Evolutionary conservation across 2,888 invertebrate genomes (phyloP).

Genomic region (Cotesia congregata): DNA sequence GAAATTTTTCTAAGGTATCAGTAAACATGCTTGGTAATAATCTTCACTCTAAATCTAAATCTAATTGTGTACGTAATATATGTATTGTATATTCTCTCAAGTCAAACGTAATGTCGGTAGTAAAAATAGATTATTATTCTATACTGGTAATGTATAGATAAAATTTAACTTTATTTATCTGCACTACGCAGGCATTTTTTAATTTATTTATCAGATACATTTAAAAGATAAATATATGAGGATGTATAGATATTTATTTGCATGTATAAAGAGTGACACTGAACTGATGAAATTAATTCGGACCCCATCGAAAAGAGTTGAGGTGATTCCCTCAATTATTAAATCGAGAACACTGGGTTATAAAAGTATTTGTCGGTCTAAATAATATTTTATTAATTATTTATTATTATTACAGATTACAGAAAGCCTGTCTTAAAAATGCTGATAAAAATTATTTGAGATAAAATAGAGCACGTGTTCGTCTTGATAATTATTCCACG

Average conservation of each 20-base stretch:
- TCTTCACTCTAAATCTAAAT: slow-evolving; percentile 24
- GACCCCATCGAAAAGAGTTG: slow-evolving; percentile 30
- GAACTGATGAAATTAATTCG: slow-evolving; percentile 23
- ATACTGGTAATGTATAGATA: neutral
- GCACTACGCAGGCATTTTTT: neutral
- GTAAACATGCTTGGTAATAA: slow-evolving; percentile 13
- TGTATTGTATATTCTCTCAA: slow-evolving; percentile 4
- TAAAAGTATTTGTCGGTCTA: slow-evolving; percentile 14
- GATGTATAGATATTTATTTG: neutral
- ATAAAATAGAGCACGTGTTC: slow-evolving; percentile 42
- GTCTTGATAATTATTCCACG: slow-evolving; percentile 33
- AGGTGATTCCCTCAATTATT: slow-evolving; percentile 20
- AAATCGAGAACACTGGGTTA: neutral
- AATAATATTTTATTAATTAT: slow-evolving; percentile 7
- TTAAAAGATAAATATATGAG: neutral
- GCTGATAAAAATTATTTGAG: neutral
- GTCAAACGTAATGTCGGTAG: slow-evolving; percentile 16
- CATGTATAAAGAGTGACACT: slow-evolving; percentile 12
- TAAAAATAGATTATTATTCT: slow-evolving; percentile 27
- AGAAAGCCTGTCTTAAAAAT: neutral
- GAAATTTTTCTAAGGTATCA: slow-evolving; percentile 30
- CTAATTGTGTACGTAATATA: slow-evolving; percentile 23
- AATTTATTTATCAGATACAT: neutral
- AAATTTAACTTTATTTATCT: neutral
- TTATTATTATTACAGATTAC: neutral